Evolutionary conservation across 2,888 invertebrate genomes (phyloP), one percentile per base, ranked within the genome.

Genomic region (Phaonia tiefii): DNA sequence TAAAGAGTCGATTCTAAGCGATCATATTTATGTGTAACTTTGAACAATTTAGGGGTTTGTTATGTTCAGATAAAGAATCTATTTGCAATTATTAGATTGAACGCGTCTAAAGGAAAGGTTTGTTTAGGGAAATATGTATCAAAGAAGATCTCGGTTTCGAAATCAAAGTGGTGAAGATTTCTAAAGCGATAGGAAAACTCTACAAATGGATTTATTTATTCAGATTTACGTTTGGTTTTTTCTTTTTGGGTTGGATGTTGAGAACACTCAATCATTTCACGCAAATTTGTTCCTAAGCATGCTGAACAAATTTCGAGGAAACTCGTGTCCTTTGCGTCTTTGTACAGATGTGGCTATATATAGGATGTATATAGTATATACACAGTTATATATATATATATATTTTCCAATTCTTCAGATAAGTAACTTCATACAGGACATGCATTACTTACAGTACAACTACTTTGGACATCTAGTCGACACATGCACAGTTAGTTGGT

Each of bases 121-220:
- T 79, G 58, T 58, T 65, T 63, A 60, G 42, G 77, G 25, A 51
- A 49, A 71, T 58, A 73, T 31, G 31, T 66, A 60, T 66, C 58
- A 78, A 78, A 78, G 81, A 78, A 81, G 81, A 75, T 81, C 46
- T 72, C 75, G 51, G 51, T 56, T 49, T 63, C 71, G 58, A 58
- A 58, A 31, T 63, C 15, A 11, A n/a, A 60, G 60, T 63, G 63
- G 31, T 51, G 63, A 42, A 63, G 39, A 26, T 26, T 69, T 82
- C 75, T 84, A 83, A 84, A 84, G 84, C 84, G 82, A 84, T 82
- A 80, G 83, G 83, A 83, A 83, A 84, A 82, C 69, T 67, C 76
- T 83, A 80, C 80, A 79, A 80, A 84, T 82, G 81, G 82, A 72
- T 82, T 79, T 67, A 79, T 83, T 76, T 74, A 79, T 66, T 73